These are phyloP conservation scores for Smittia sp. DNA, from an alignment of 2,888 invertebrate genomes.

Conservation along the genomic window DNA sequence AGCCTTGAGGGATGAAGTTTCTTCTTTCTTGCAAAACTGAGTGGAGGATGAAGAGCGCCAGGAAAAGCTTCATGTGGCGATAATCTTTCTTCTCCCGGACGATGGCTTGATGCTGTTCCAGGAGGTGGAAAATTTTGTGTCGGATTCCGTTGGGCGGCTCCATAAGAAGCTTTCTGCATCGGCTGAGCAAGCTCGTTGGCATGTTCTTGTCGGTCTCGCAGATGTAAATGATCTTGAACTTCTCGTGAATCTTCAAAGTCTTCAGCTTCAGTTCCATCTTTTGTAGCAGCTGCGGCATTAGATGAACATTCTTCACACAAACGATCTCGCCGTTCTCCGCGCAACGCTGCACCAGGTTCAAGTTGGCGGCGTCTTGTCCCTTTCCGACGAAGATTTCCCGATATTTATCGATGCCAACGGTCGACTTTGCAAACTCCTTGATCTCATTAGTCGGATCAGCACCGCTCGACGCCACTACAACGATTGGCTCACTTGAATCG, in stretches of 20 bases:
- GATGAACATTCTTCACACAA: slow-evolving; percentile 76
- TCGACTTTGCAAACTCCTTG: slow-evolving; percentile 60
- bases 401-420: slow-evolving; percentile 55
- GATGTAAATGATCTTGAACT: slow-evolving; percentile 80
- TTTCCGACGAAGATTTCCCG: slow-evolving; percentile 76
- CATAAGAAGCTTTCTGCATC: slow-evolving; percentile 75
- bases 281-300: slow-evolving; percentile 69
- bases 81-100: slow-evolving; percentile 47
- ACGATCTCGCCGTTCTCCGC: slow-evolving; percentile 69
- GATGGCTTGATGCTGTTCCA: slow-evolving; percentile 64
- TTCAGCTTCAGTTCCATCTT: slow-evolving; percentile 67
- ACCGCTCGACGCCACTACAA: slow-evolving; percentile 84
- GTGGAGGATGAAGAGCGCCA: slow-evolving; percentile 83
- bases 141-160: slow-evolving; percentile 85
- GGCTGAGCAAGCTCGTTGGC: slow-evolving; percentile 70
- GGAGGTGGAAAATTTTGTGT: slow-evolving; percentile 72
- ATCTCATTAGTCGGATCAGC: slow-evolving; percentile 87
- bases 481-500: slow-evolving; percentile 63
- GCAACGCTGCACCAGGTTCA: slow-evolving; percentile 60
- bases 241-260: slow-evolving; percentile 53
- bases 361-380: slow-evolving; percentile 67
- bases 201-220: slow-evolving; percentile 77
- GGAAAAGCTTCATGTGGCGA: slow-evolving; percentile 61
- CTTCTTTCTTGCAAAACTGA: slow-evolving; percentile 88
- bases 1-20: slow-evolving; percentile 88